Base-by-base conservation (phyloP, 2,797 vertebrate genomes). In the Triplophysa bombifrons region DNA sequence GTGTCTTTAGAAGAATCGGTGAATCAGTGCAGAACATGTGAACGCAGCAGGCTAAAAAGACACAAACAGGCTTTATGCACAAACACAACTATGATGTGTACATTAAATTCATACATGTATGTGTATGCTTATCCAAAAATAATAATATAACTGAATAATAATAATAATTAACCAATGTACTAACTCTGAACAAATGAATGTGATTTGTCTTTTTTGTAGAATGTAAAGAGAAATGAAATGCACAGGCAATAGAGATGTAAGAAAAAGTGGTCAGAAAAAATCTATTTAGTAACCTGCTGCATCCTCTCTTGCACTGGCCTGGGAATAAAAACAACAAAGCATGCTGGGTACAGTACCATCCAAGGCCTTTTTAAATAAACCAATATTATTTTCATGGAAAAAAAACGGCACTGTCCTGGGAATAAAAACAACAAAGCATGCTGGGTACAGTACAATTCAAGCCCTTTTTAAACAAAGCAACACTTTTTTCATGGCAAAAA, bases 251-350 rank as follows among this genome's bases (percentile, higher is more conserved):
- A 71, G 20, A 44, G 10, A 71, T 38, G 22, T 9, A 13, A 64
- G 61, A 55, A 30, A 30, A 30, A 30, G 30, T 30, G 30, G 30
- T 5, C 30, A 4, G 30, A 53, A 30, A 10, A 56, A 16, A 56
- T 55, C 34, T 67, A 20, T 89, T 89, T 80, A 89, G 87, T 87
- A 87, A 87, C 86, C 89, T 89, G 91, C 90, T 41, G 41, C 41
- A 41, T 41, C 41, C 41, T 41, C 10, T 41, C 41, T 41, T 41
- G 34, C 34, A 38, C 34, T 89, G 91, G 83, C 83, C 85, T 63
- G 38, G 3, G 10, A 58, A 58, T 22, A 64, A 55, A 74, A 27
- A 70, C 46, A 68, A 56, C 70, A 64, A 73, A 70, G 55, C 20
- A 13, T 64, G 51, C 53, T 53, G 69, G 67, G 64, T 63, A 78